Percentiles rank a stretch among this genome's conserved stretches.
Conservation (phyloP, 2,888 invertebrate species). For the Pimpla rufipes region DNA sequence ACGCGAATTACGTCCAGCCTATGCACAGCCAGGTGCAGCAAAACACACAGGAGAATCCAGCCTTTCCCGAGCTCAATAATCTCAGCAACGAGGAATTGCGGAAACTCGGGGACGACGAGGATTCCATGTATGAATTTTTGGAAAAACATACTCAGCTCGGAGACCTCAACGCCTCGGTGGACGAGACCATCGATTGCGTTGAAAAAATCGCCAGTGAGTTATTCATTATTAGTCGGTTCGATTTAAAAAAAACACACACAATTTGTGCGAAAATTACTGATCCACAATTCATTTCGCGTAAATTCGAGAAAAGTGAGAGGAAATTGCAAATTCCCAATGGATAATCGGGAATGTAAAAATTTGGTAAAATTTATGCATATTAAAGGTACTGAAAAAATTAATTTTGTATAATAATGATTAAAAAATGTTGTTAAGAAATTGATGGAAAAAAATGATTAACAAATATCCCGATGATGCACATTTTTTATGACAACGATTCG, state of each 20-base stretch:
- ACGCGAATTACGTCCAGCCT: constrained; percentile 79
- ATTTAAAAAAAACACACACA: neutral
- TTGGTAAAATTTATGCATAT: too few relatives aligned
- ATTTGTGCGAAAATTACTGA: neutral
- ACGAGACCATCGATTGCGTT: constrained; percentile 90
- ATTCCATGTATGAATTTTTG: constrained; percentile 91
- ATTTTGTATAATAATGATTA: too few relatives aligned
- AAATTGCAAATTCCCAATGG: too few relatives aligned
- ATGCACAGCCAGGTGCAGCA: constrained; percentile 71
- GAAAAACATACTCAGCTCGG: constrained; percentile 90
- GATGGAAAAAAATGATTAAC: too few relatives aligned
- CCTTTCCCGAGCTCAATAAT: constrained; percentile 86
- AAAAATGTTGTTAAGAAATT: too few relatives aligned
- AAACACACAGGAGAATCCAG: constrained; percentile 79
- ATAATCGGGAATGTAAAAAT: too few relatives aligned
- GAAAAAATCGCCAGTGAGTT: constrained; percentile 89
- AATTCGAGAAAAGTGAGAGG: neutral
- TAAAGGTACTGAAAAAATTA: too few relatives aligned
- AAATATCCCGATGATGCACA: too few relatives aligned
- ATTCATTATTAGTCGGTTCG: neutral
- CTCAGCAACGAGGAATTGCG: constrained; percentile 89
- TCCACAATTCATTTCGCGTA: too few relatives aligned
- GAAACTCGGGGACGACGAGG: constrained; percentile 89
- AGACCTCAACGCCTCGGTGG: constrained; percentile 90
- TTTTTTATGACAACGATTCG: too few relatives aligned